A percentile compares a stretch with the other conserved stretches of the same genome.
Conservation (phyloP, 1,140 invertebrate species). For the Trypoxylus dichotomus region DNA sequence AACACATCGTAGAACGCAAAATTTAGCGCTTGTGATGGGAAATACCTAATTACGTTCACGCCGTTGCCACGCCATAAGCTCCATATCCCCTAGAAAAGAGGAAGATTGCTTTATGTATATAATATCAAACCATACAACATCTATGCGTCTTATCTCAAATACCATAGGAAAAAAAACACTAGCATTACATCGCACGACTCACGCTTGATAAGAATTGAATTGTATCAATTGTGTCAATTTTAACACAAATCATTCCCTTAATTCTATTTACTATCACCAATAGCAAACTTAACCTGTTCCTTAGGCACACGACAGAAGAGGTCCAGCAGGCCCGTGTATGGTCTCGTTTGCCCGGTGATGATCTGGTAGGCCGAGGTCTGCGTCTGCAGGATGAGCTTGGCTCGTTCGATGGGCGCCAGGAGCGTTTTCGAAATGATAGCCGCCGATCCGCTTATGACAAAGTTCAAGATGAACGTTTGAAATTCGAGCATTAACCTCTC, state of each 20-base stretch:
- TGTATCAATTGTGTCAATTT: too few relatives aligned
- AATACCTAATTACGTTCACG: constrained; percentile 26
- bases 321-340: constrained; percentile 31
- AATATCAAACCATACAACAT: too few relatives aligned
- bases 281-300: constrained; percentile 31
- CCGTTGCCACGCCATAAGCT: constrained; percentile 33
- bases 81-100: constrained; percentile 24
- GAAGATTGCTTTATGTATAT: too few relatives aligned
- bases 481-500: neutral
- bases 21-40: constrained; percentile 33
- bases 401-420: constrained; percentile 29
- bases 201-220: too few relatives aligned
- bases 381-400: constrained; percentile 33
- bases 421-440: constrained; percentile 31
- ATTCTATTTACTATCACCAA: too few relatives aligned
- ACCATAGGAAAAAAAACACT: too few relatives aligned
- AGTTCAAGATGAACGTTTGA: constrained; percentile 21
- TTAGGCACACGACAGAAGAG: constrained; percentile 28
- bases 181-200: too few relatives aligned
- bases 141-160: too few relatives aligned
- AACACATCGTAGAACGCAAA: constrained; percentile 32
- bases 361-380: constrained; percentile 29
- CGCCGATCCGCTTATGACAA: constrained; percentile 21
- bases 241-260: too few relatives aligned
- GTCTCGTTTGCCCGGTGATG: neutral